These are phyloP conservation scores for Zonitis immaculata DNA, from an alignment of 2,888 invertebrate genomes.

Conservation along the genomic window DNA sequence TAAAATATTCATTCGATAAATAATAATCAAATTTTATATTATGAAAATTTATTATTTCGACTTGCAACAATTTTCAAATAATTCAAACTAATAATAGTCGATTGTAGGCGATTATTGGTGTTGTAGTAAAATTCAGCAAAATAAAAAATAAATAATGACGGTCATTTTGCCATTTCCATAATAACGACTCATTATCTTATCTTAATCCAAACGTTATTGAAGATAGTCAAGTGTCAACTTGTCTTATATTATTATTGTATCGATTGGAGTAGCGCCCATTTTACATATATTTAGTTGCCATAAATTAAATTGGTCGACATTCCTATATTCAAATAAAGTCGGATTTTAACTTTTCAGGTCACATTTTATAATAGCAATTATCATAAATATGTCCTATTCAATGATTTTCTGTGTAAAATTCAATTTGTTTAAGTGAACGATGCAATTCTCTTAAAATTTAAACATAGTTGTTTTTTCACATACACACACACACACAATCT, in stretches of 20 bases:
- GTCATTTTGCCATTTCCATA: conserved; percentile 8
- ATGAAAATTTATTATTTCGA: no score
- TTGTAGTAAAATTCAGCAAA: not conserved
- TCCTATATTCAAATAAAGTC: conserved; percentile 41
- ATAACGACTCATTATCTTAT: conserved; percentile 23
- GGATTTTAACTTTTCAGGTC: conserved; percentile 46
- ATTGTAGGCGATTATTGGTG: not conserved
- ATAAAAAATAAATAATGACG: not conserved
- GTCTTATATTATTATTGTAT: conserved; percentile 22
- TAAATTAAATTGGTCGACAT: conserved; percentile 40
- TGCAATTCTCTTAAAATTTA: conserved; percentile 32
- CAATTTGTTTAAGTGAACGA: conserved; percentile 44
- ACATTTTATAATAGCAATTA: conserved; percentile 49
- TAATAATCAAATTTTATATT: not conserved
- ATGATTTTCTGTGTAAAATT: conserved; percentile 43
- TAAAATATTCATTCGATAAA: not conserved
- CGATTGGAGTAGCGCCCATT: conserved; percentile 39
- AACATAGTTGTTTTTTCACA: not conserved
- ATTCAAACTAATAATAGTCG: no score
- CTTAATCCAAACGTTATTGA: conserved; percentile 21
- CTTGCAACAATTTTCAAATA: no score
- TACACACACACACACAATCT: conserved; percentile 20
- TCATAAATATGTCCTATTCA: conserved; percentile 47
- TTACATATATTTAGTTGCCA: conserved; percentile 46
- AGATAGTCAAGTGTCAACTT: conserved; percentile 22